Conservation (phyloP, 2,113 vertebrate genomes). For the Hippopotamus amphibius region DNA sequence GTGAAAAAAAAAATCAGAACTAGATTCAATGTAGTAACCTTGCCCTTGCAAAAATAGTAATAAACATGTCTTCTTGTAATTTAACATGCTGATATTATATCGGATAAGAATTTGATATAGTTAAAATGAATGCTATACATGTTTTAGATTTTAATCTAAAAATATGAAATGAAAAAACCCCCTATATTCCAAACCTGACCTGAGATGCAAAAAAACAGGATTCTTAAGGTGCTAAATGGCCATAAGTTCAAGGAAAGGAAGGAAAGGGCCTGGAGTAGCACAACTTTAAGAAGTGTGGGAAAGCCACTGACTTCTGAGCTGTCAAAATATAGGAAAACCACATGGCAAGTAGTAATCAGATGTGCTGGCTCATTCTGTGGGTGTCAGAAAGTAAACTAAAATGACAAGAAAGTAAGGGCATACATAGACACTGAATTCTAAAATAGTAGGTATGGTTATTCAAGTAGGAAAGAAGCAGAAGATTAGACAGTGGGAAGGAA, state of each 20-base stretch:
- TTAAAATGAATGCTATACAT: not conserved
- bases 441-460: not conserved
- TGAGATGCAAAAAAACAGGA: not conserved
- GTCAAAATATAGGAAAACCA: not conserved
- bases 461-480: not conserved
- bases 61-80: not conserved
- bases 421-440: not conserved
- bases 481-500: not conserved
- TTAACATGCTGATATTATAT: not conserved
- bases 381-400: not conserved
- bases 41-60: conserved; percentile 9
- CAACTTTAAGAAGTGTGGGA: not conserved
- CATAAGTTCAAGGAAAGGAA: not conserved
- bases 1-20: not conserved
- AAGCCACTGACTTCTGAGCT: not conserved
- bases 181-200: not conserved
- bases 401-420: not conserved
- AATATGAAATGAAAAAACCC: not conserved
- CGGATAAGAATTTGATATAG: not conserved
- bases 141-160: conserved; percentile 43
- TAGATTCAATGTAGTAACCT: not conserved
- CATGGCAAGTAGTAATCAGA: not conserved
- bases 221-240: not conserved
- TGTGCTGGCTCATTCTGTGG: not conserved
- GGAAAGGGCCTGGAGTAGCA: not conserved